Percentiles rank a stretch among this genome's conserved stretches.
Evolutionary conservation across 2,888 invertebrate genomes (phyloP).

Genomic region (Nymphalis c-album): DNA sequence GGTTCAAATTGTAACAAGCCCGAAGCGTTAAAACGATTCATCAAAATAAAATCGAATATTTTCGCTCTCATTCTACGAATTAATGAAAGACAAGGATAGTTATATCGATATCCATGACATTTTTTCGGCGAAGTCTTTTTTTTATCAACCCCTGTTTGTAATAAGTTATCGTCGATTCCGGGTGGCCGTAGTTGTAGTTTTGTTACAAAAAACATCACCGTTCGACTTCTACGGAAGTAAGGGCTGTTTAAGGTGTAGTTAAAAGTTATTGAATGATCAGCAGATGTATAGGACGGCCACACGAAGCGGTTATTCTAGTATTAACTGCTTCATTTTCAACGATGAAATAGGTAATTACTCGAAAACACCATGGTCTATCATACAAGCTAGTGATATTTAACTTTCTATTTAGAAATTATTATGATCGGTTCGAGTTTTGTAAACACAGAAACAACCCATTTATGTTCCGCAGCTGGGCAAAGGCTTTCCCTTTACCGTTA

Average conservation of each 20-base stretch:
- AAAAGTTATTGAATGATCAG: conserved; percentile 52
- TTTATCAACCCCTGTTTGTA: conserved; percentile 71
- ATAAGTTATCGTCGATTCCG: conserved; percentile 78
- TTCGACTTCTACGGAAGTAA: conserved; percentile 64
- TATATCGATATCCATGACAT: conserved; percentile 64
- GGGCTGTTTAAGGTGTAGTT: conserved; percentile 62
- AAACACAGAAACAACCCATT: too few species aligned
- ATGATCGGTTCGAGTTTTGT: too few species aligned
- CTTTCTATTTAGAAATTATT: too few species aligned
- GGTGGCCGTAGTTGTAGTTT: conserved; percentile 67
- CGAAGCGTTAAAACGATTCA: conserved; percentile 51
- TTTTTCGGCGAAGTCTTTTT: conserved; percentile 71
- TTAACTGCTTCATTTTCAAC: conserved; percentile 1
- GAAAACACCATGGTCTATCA: too few species aligned
- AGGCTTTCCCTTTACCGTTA: too few species aligned
- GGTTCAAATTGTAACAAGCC: conserved; percentile 65
- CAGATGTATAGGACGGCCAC: conserved; percentile 53
- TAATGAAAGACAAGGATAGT: conserved; percentile 54
- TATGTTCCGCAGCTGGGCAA: too few species aligned
- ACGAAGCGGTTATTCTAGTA: conserved; percentile 6
- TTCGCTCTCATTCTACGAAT: conserved; percentile 25
- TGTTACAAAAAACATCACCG: conserved; percentile 66
- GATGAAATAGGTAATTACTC: too few species aligned
- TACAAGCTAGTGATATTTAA: too few species aligned
- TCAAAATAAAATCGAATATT: conserved; percentile 48